Evolutionary conservation across 2,888 invertebrate genomes (phyloP).

Genomic region (Clepsis dumicolana): DNA sequence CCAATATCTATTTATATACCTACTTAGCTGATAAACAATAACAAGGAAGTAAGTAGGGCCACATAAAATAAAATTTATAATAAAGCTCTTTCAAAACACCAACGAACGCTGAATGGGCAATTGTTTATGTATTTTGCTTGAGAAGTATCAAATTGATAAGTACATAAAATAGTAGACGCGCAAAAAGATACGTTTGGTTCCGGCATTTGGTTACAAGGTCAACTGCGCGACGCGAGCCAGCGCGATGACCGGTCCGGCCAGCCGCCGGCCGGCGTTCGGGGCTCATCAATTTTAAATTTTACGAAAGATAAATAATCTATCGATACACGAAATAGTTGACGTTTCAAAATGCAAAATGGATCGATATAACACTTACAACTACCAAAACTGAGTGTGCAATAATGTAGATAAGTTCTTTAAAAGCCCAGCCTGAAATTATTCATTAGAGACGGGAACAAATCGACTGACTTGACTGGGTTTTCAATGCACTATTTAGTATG

Average conservation of each 20-base stretch:
- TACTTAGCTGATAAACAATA: too few species aligned
- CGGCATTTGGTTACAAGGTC: conserved; percentile 42
- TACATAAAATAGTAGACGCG: conserved; percentile 22
- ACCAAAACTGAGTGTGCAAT: not conserved
- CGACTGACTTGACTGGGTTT: too few species aligned
- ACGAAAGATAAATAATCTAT: not conserved
- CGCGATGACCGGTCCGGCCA: conserved; percentile 6
- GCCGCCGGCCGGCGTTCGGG: not conserved
- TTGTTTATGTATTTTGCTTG: conserved; percentile 7
- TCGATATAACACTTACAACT: conserved; percentile 6
- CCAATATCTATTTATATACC: too few species aligned
- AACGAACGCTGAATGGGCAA: not conserved
- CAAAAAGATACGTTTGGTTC: conserved; percentile 33
- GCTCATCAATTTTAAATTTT: conserved; percentile 1
- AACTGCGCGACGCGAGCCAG: too few species aligned
- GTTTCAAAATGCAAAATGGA: conserved; percentile 7
- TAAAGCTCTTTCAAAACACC: too few species aligned
- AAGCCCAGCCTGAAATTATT: too few species aligned
- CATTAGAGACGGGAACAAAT: too few species aligned
- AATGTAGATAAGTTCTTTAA: too few species aligned
- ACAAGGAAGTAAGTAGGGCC: not conserved
- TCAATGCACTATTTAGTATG: too few species aligned
- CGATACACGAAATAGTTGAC: not conserved
- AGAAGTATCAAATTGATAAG: conserved; percentile 21
- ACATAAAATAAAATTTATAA: too few species aligned